Percentiles rank a stretch among this genome's conserved stretches.
Conservation (phyloP, 2,888 invertebrate genomes). For the Zygogramma bicolorata region DNA sequence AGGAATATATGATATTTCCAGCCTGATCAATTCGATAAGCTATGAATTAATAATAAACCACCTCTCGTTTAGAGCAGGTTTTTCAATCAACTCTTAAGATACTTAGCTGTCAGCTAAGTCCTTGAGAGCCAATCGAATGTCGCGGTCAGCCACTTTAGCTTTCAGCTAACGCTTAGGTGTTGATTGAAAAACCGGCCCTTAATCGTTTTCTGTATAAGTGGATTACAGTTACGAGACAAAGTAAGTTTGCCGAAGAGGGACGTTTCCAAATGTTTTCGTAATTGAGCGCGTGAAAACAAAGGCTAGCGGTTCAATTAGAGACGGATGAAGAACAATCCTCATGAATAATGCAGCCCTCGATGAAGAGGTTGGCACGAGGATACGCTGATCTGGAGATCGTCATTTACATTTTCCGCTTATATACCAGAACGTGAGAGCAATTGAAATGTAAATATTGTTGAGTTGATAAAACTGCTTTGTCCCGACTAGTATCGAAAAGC, state of each 20-base stretch:
- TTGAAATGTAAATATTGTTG: background rate
- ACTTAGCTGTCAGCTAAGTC: too few relatives aligned
- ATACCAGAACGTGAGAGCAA: background rate
- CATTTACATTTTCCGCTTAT: background rate
- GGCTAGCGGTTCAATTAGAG: background rate
- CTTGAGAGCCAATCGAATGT: too few relatives aligned
- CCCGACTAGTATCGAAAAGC: too few relatives aligned
- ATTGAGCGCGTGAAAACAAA: constrained; percentile 5
- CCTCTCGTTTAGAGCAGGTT: too few relatives aligned
- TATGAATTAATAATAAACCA: too few relatives aligned
- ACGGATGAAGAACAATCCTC: background rate
- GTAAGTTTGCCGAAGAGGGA: background rate
- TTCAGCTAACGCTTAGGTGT: background rate
- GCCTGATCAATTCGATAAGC: too few relatives aligned
- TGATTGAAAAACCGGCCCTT: background rate
- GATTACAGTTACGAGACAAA: background rate
- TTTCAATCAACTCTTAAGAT: too few relatives aligned
- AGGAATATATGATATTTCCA: too few relatives aligned
- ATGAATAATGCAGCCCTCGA: constrained; percentile 2
- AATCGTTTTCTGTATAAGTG: background rate
- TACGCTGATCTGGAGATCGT: background rate
- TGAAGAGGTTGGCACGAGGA: background rate
- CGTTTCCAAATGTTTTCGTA: background rate
- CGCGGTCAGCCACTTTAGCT: too few relatives aligned
- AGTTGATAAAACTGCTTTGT: too few relatives aligned